phyloP scores from a whole-genome alignment of 2,888 invertebrate species.

The Agapostemon virescens region DNA sequence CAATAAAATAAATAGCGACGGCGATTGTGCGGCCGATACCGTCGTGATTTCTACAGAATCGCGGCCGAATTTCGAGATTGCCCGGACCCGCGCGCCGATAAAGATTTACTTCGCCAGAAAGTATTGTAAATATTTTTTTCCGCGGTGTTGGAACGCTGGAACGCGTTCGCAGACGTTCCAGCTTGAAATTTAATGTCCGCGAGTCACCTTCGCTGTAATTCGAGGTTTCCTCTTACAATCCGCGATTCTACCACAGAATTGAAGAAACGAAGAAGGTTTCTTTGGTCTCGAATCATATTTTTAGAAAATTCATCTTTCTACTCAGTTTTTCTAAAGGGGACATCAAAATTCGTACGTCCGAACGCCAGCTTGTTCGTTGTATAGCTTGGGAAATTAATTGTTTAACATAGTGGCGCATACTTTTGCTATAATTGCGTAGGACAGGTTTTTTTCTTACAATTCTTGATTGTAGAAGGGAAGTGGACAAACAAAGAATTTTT shows the following conservation, averaged over 20 bases:
- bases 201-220: background rate
- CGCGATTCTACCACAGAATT: background rate
- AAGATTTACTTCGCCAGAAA: conserved; percentile 12
- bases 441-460: too few species aligned
- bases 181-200: background rate
- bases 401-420: too few species aligned
- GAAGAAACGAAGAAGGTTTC: background rate
- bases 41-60: conserved; percentile 23
- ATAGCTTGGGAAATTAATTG: too few species aligned
- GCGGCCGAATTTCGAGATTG: conserved; percentile 14
- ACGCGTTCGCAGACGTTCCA: background rate
- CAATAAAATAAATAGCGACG: background rate
- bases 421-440: too few species aligned
- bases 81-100: conserved; percentile 4
- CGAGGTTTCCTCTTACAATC: background rate
- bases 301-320: too few species aligned
- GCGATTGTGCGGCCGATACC: conserved; percentile 16
- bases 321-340: too few species aligned
- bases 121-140: conserved; percentile 46
- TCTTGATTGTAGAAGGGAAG: too few species aligned
- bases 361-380: too few species aligned
- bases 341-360: too few species aligned
- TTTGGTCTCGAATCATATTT: too few species aligned
- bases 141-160: too few species aligned
- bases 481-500: too few species aligned